Evolutionary conservation across 2,113 vertebrate genomes (phyloP).

Genomic region (Petaurus breviceps): DNA sequence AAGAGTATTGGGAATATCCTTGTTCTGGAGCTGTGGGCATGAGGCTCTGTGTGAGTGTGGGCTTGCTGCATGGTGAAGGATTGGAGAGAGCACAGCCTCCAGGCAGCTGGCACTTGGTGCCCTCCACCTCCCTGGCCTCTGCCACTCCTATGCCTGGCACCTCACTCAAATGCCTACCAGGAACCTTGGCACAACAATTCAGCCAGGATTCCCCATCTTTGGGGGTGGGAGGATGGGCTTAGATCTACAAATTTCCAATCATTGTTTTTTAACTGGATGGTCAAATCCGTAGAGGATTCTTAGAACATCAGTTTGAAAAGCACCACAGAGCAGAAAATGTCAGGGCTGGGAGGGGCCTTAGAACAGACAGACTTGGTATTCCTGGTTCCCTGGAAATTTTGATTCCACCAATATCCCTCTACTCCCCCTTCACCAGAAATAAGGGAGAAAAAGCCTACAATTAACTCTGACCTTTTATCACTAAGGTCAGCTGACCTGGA

Average conservation of each 20-base stretch:
- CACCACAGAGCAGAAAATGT: background rate
- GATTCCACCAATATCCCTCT: too few relatives aligned
- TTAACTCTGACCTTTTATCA: background rate
- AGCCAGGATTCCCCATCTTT: background rate
- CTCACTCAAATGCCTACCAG: background rate
- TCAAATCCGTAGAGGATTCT: background rate
- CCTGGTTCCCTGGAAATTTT: background rate
- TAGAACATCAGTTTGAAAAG: background rate
- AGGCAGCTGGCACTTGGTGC: background rate
- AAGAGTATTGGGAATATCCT: background rate
- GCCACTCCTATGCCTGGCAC: background rate
- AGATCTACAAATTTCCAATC: too few relatives aligned
- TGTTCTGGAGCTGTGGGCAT: background rate
- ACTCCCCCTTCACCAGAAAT: background rate
- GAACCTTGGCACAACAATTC: background rate
- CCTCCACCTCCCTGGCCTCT: background rate
- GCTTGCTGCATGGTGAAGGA: background rate
- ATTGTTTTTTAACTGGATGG: background rate
- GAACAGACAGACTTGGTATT: background rate
- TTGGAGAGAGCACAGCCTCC: background rate
- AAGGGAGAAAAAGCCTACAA: background rate
- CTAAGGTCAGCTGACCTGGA: background rate
- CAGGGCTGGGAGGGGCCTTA: background rate
- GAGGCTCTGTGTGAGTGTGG: background rate
- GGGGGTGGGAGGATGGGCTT: background rate